A percentile compares a stretch with the other conserved stretches of the same genome.
phyloP scores from a whole-genome alignment of 1,140 invertebrate species.

The Brachionus paranguensis region DNA sequence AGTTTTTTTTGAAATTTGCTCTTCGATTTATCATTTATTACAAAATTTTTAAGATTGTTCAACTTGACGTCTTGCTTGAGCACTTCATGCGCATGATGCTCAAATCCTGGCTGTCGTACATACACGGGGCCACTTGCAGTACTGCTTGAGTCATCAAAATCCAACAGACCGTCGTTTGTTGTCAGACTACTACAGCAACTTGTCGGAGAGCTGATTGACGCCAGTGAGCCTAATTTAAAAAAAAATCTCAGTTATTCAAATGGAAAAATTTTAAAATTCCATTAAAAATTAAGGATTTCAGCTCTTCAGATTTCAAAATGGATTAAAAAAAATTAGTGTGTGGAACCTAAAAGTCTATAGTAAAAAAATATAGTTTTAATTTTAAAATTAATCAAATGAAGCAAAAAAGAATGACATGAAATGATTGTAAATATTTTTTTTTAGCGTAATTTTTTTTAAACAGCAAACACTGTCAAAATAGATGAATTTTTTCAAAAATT shows the following conservation, averaged over 20 bases:
- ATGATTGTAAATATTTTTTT: too few species aligned
- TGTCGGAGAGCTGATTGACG: neutral
- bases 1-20: neutral
- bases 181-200: conserved; percentile 9
- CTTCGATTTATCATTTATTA: neutral
- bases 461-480: too few species aligned
- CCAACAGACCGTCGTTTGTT: conserved; percentile 47
- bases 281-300: neutral
- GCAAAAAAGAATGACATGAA: too few species aligned
- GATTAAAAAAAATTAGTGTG: too few species aligned
- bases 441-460: too few species aligned
- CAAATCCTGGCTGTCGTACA: conserved; percentile 50
- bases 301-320: too few species aligned
- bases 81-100: conserved; percentile 26
- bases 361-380: too few species aligned
- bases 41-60: conserved; percentile 18
- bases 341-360: too few species aligned
- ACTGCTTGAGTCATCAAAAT: conserved; percentile 45
- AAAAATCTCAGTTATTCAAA: too few species aligned
- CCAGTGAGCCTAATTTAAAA: neutral
- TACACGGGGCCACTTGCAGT: conserved; percentile 56
- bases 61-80: neutral
- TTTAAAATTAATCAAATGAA: too few species aligned
- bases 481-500: too few species aligned
- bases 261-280: too few species aligned